Evolutionary conservation across 2,113 vertebrate genomes (phyloP).

Genomic region (Oreochromis niloticus): DNA sequence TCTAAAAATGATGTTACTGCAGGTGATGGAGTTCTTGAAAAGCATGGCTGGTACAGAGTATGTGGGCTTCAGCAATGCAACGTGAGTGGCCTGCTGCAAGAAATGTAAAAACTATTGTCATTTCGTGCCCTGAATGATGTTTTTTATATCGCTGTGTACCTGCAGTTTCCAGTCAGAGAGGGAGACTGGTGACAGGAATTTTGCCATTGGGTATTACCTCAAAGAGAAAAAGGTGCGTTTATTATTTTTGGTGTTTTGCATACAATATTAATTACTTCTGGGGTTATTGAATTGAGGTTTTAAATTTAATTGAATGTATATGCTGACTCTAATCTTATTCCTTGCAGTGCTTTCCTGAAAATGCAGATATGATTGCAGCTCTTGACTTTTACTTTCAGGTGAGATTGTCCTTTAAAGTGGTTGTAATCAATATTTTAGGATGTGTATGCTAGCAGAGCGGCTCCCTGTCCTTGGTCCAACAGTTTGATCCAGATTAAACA

Average conservation of each 20-base stretch:
- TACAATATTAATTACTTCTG: background rate
- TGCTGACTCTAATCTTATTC: background rate
- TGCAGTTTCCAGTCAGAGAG: conserved; percentile 66
- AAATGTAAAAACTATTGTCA: background rate
- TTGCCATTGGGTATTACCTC: conserved; percentile 84
- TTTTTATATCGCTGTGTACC: background rate
- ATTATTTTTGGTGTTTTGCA: background rate
- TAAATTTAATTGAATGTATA: background rate
- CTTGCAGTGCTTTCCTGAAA: conserved; percentile 81
- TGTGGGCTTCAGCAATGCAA: conserved; percentile 87
- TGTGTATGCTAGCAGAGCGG: background rate
- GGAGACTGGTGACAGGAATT: conserved; percentile 64
- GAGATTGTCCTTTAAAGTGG: background rate
- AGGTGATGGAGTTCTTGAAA: conserved; percentile 85
- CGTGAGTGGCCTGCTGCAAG: conserved; percentile 66
- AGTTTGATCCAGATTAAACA: background rate
- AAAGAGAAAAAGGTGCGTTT: conserved; percentile 83
- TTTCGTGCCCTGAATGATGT: background rate
- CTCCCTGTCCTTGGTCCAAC: background rate
- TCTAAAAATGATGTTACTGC: background rate
- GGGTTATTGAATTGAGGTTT: background rate
- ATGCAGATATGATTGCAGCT: conserved; percentile 81
- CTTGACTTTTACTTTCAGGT: conserved; percentile 92
- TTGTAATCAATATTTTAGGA: background rate
- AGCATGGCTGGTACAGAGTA: conserved; percentile 80